Evolutionary conservation across 2,888 invertebrate species (phyloP), one percentile per base, ranked within the genome.

Genomic region (Nephrocerus scutellatus): DNA sequence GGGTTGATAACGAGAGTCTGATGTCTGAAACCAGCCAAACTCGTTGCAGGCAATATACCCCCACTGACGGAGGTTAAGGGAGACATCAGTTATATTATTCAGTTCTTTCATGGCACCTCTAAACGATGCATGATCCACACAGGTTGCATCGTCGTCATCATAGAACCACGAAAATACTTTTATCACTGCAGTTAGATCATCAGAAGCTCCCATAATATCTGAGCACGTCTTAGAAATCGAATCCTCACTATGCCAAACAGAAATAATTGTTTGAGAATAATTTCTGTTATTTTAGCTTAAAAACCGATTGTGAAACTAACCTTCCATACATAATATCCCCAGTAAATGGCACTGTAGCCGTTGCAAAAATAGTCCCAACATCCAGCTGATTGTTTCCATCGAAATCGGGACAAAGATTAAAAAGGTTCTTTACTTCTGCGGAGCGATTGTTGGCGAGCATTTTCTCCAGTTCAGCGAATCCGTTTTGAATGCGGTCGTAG

Each of bases 31-130:
- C 74, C 81, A 89, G 34, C 88, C 90, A 63, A 78, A 89, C 68
- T 91, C 88, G 35, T 80, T 80, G 63, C 91, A 91, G 0, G 85
- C 86, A 66, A 90, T 88, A 62, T 84, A 87, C 0, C 73, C 74
- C 88, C 88, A 88, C 42, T 80, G 76, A 1, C 86, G 76, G 54
- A 56, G n/a, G n/a, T n/a, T n/a, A n/a, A n/a, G n/a, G n/a, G n/a
- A n/a, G n/a, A n/a, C n/a, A n/a, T n/a, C n/a, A n/a, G n/a, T n/a
- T n/a, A n/a, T n/a, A n/a, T n/a, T n/a, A n/a, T n/a, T n/a, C n/a
- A n/a, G n/a, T n/a, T n/a, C n/a, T n/a, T n/a, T n/a, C n/a, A n/a
- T n/a, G n/a, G n/a, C n/a, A n/a, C n/a, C n/a, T n/a, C n/a, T n/a
- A n/a, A n/a, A n/a, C n/a, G n/a, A n/a, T n/a, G n/a, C n/a, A n/a